Evolutionary conservation across 1,140 invertebrate genomes (phyloP).

Genomic region (Scaptomyza hsui): DNA sequence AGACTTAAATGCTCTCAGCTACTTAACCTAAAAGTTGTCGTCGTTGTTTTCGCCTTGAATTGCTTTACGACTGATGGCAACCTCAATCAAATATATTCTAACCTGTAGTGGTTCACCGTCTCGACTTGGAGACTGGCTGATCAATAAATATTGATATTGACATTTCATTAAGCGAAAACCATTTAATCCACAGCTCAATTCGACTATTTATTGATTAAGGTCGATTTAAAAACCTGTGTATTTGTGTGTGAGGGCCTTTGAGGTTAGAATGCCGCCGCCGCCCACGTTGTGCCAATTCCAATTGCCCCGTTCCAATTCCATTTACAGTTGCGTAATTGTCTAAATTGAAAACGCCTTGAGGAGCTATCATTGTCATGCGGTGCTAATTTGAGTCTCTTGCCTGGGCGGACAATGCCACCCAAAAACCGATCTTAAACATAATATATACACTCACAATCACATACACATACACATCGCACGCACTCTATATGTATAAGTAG

Average conservation of each 20-base stretch:
- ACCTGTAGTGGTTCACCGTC: slow-evolving; percentile 20
- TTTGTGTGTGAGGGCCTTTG: neutral
- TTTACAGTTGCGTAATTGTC: slow-evolving; percentile 64
- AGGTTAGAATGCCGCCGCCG: slow-evolving; percentile 28
- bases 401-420: slow-evolving; percentile 31
- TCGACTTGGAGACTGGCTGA: slow-evolving; percentile 17
- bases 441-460: neutral
- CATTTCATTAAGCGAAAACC: slow-evolving; percentile 67
- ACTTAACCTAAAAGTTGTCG: slow-evolving; percentile 32
- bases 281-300: slow-evolving; percentile 34
- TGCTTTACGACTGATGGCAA: slow-evolving; percentile 9
- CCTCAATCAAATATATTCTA: slow-evolving; percentile 36
- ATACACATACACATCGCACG: neutral
- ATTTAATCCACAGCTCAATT: slow-evolving; percentile 67
- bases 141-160: slow-evolving; percentile 65
- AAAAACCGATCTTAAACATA: slow-evolving; percentile 18
- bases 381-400: slow-evolving; percentile 57
- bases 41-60: slow-evolving; percentile 38
- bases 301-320: slow-evolving; percentile 23
- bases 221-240: slow-evolving; percentile 47
- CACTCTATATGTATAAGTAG: slow-evolving; percentile 7
- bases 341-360: slow-evolving; percentile 80
- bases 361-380: slow-evolving; percentile 73
- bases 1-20: neutral
- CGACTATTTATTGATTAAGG: slow-evolving; percentile 42